A percentile compares a stretch with the other conserved stretches of the same genome.
These are phyloP conservation scores for Caerostris darwini DNA, from an alignment of 1,140 invertebrate species.

Conservation along the genomic window DNA sequence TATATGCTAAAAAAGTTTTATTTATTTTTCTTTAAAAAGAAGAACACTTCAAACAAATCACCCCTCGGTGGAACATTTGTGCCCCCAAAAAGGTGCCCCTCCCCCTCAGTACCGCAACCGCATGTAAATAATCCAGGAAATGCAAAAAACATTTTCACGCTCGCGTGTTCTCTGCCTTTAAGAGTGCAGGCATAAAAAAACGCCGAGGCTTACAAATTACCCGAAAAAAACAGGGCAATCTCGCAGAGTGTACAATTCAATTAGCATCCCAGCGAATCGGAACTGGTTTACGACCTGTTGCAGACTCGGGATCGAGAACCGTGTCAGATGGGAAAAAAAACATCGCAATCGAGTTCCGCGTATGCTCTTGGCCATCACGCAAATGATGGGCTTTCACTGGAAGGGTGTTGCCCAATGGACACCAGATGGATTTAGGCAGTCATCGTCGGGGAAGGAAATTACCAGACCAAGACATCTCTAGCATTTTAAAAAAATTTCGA, in stretches of 20 bases:
- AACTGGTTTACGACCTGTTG: neutral
- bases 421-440: no score
- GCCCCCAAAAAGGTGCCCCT: neutral
- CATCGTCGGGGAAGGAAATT: no score
- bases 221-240: neutral
- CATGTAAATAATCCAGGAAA: neutral
- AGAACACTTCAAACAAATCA: neutral
- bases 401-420: neutral
- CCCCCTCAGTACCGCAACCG: neutral
- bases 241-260: neutral
- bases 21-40: neutral
- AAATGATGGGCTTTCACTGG: neutral
- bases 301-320: neutral
- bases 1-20: neutral
- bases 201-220: neutral
- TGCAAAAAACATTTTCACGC: neutral
- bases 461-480: no score
- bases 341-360: neutral
- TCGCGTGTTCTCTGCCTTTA: neutral
- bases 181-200: neutral
- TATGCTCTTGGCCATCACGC: neutral
- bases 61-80: neutral
- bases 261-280: neutral
- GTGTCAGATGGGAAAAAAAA: conserved; percentile 6
- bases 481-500: no score